Evolutionary conservation across 2,113 vertebrate genomes (phyloP), one percentile per base, ranked within the genome.

Genomic region (Salvelinus fontinalis): DNA sequence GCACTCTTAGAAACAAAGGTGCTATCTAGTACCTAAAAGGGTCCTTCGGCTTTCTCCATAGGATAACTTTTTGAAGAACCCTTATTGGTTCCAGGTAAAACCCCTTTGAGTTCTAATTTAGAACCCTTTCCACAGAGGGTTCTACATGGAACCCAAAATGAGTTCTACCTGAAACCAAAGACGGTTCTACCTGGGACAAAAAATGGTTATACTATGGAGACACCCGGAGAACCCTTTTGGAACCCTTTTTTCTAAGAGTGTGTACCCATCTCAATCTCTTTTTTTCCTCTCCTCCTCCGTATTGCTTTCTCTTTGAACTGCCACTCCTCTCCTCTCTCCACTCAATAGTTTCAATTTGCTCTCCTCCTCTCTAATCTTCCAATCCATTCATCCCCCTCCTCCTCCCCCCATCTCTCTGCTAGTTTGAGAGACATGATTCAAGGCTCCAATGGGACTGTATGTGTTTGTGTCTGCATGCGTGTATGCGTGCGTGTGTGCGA

Each of bases 321-420:
- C 66, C 34, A 9, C 62, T 27, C 44, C 70, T 70, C 24, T 27
- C 26, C 26, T 24, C 12, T 71, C 85, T 68, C 82, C 83, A 88
- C 83, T 89, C 89, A 87, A 89, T 92, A 88, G 85, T 88, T 89
- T 90, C 88, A 89, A 88, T 89, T 88, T 89, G 85, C 87, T 84
- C 79, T 89, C 83, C 87, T 84, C 81, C 79, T 82, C 81, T 87
- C 86, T 90, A 89, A 90, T 92, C 88, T 90, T 73, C 79, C 75
- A 70, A 85, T 88, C 82, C 83, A 85, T 92, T 88, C 86, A 87
- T 82, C 76, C 81, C 73, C 89, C 86, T 84, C 80, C 83, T 84
- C 83, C 59, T 87, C 80, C 51, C 71, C 85, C 80, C 75, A 57
- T 75, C 78, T 86, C 82, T 84, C 76, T 66, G 82, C 79, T 84